These are phyloP conservation scores for Uloborus diversus DNA, from an alignment of 1,140 invertebrate species.

Conservation along the genomic window DNA sequence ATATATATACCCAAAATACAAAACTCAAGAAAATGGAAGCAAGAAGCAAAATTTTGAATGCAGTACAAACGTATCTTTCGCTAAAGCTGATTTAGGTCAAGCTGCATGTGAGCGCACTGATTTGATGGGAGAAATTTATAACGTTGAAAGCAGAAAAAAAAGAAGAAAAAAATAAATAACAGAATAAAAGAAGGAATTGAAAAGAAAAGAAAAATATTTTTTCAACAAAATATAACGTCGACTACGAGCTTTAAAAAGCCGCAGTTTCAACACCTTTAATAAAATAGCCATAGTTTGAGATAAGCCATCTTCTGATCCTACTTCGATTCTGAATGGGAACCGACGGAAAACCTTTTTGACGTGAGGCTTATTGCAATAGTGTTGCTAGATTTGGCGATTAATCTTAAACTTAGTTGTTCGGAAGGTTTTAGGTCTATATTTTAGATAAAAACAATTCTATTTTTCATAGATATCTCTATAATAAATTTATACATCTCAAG, in stretches of 20 bases:
- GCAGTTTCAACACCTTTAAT: slow-evolving; percentile 32
- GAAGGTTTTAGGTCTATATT: no score
- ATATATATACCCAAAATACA: no score
- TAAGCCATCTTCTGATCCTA: slow-evolving; percentile 30
- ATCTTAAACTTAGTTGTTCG: no score
- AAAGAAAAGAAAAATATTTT: background rate
- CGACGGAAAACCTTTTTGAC: slow-evolving; percentile 15
- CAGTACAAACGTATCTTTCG: background rate
- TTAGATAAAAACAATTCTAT: no score
- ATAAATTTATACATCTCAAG: no score
- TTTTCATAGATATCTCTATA: no score
- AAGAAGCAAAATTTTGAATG: no score
- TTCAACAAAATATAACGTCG: slow-evolving; percentile 29
- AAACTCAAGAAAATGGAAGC: no score
- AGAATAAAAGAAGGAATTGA: slow-evolving; percentile 16
- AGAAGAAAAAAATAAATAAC: slow-evolving; percentile 4
- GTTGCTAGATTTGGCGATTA: slow-evolving; percentile 23
- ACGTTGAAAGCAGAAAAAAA: background rate
- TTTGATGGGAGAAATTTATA: slow-evolving; percentile 24
- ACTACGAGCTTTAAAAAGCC: slow-evolving; percentile 15
- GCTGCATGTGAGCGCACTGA: background rate
- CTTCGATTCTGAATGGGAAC: slow-evolving; percentile 23
- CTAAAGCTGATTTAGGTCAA: slow-evolving; percentile 24
- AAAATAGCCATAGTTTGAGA: slow-evolving; percentile 24
- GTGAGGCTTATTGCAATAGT: slow-evolving; percentile 1